These are phyloP conservation scores for Zaprionus davidi DNA, from an alignment of 1,140 invertebrate species.

Conservation along the genomic window DNA sequence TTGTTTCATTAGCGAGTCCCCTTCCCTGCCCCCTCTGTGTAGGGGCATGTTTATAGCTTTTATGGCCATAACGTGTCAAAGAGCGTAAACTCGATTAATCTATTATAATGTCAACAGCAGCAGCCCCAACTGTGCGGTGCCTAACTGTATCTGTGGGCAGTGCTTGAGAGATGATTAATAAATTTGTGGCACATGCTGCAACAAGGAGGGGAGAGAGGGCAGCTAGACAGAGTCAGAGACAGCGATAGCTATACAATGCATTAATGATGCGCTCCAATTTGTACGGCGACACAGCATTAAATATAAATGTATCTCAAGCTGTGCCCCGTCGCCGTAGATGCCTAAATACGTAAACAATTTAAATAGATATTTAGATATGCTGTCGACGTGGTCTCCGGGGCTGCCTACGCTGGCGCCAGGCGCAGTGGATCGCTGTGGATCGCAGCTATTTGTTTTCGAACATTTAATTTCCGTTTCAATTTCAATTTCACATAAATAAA, in stretches of 20 bases:
- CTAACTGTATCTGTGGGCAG: constrained; percentile 31
- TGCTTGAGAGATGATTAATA: constrained; percentile 56
- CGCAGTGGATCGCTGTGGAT: constrained; percentile 27
- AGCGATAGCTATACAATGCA: constrained; percentile 35
- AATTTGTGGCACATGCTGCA: constrained; percentile 62
- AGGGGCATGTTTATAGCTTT: constrained; percentile 65
- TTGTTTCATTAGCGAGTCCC: constrained; percentile 65
- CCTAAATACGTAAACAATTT: constrained; percentile 77
- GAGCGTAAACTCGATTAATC: constrained; percentile 83
- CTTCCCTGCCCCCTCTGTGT: neutral
- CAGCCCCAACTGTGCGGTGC: constrained; percentile 8
- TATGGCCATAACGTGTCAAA: constrained; percentile 81
- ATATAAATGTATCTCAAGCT: constrained; percentile 80
- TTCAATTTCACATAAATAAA: constrained; percentile 79
- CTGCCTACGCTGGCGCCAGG: constrained; percentile 74
- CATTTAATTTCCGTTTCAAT: constrained; percentile 84
- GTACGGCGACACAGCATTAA: constrained; percentile 69
- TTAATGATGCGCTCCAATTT: constrained; percentile 70
- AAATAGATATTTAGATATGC: constrained; percentile 81
- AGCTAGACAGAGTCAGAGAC: constrained; percentile 20
- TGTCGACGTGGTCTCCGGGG: constrained; percentile 44
- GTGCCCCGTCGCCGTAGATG: constrained; percentile 54
- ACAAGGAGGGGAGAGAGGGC: constrained; percentile 20
- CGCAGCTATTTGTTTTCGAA: constrained; percentile 78
- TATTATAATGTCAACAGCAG: constrained; percentile 70